A percentile compares a stretch with the other conserved stretches of the same genome.
These are phyloP conservation scores for Andrena chrysosceles DNA, from an alignment of 2,888 invertebrate species.

Conservation along the genomic window DNA sequence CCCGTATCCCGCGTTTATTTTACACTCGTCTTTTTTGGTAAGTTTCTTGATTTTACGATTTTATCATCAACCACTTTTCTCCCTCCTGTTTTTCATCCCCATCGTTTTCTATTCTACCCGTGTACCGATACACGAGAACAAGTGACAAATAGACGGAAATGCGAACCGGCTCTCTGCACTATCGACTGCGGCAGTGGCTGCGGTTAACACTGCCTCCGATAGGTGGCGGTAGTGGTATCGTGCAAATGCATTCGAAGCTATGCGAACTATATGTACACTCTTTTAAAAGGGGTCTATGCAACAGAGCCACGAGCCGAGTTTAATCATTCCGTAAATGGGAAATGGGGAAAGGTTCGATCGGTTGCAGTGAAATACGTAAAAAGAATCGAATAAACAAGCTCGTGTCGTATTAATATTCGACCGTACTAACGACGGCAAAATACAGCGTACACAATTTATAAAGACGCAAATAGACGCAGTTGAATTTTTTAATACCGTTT, in stretches of 20 bases:
- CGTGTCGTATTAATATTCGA: not conserved
- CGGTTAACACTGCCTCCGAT: not conserved
- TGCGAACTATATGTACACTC: not conserved
- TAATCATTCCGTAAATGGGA: not conserved
- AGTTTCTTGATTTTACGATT: constrained; percentile 50
- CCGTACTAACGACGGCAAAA: not conserved
- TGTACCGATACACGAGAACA: constrained; percentile 15
- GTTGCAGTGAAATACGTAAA: not conserved
- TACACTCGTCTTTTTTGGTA: constrained; percentile 54
- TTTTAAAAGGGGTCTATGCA: not conserved
- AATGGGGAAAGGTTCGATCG: constrained; percentile 4
- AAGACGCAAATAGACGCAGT: constrained; percentile 21
- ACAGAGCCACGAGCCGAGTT: not conserved
- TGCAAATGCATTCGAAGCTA: not conserved
- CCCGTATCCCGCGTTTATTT: constrained; percentile 50
- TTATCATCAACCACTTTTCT: not conserved
- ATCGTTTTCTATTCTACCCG: not conserved
- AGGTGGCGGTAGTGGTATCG: constrained; percentile 30
- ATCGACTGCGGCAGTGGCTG: not conserved
- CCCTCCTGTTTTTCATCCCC: not conserved
- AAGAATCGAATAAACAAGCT: not conserved
- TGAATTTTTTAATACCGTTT: not conserved
- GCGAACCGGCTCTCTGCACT: constrained; percentile 12
- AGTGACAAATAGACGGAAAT: not conserved
- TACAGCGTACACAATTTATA: constrained; percentile 1